Base-by-base conservation (phyloP, 2,797 vertebrate species). In the Spheniscus humboldti region DNA sequence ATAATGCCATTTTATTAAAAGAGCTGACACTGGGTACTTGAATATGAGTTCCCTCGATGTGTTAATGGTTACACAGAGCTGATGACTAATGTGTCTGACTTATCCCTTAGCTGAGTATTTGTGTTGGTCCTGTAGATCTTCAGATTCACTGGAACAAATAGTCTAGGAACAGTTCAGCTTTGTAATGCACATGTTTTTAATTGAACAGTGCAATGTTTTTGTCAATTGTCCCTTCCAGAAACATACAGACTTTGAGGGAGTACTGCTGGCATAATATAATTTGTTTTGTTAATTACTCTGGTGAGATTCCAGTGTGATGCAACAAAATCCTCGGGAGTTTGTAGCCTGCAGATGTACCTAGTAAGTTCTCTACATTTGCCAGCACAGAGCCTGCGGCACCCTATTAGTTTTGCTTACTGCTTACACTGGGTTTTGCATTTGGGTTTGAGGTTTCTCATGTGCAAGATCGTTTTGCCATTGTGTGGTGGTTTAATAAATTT, bases 201-300 rank as follows among this genome's bases (percentile, higher is more conserved):
- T 57, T 75, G 68, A 66, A 62, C 55, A 39, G 16, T 67, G 62
- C 71, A 69, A 59, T 90, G 83, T 82, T 97, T 94, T 97, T 67
- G 62, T 96, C 83, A 77, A 9, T 79, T 95, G 85, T 83, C 89
- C 86, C 64, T 95, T 97, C 88, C 81, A 81, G 63, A 83, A 81
- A 64, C 9, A 23, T 45, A 19, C 27, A 33, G 31, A 50, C 52
- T 85, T 74, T 47, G 79, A 74, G 43, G n/a, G 68, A 94, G 56
- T 30, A 57, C 39, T 76, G 50, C 75, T 73, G 73, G 47, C 39
- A 48, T 90, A 67, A 60, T 45, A 27, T 60, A 68, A 64, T 87
- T 95, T 83, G 72, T 92, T 95, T 83, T 0, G 3, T 77, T 74
- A 89, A 83, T 95, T 74, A 78, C 62, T 82, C 47, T 69, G 80